Base-by-base conservation (phyloP, 2,888 invertebrate species). In the Andrena trimmerana region DNA sequence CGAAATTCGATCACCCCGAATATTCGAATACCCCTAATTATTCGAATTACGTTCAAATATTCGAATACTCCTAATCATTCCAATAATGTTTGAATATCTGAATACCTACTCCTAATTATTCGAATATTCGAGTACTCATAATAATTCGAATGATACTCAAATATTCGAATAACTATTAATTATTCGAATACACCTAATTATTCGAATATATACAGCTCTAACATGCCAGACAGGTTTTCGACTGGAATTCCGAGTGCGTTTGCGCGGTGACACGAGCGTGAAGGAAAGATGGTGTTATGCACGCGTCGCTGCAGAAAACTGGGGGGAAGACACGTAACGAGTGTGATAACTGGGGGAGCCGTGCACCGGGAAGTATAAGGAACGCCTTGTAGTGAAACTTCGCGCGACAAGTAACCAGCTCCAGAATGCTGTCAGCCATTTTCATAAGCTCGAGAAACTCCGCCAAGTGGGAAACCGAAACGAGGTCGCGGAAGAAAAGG, bases 391-490 rank as follows among this genome's bases (percentile, higher is more conserved):
- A 81, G 73, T 78, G 76, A 79, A 81, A 87, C 81, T 87, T 85
- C 66, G 75, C 72, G 60, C 74, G 71, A 72, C 74, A 60, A 81
- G 80, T 84, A 87, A 85, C 80, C 69, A 69, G 82, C 78, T 81
- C 84, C 78, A 75, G 78, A 84, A 89, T 86, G 89, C 88, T 84
- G 85, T 86, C 89, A 84, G 89, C 82, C 84, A 87, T 87, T 87
- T 87, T 87, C 87, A 87, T 87, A 88, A 87, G 88, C 88, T 78
- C 62, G 73, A 74, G 77, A 74, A 81, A 81, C 78, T 87, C 77
- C 57, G 72, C 52, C 84, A 81, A 76, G 78, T 76, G 78, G 78
- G 76, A 84, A 83, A 87, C 86, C 86, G 76, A 88, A 89, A 78
- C 86, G 82, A 68, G 74, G 85, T 78, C 78, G 75, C 52, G 81